Conservation (phyloP, 2,888 invertebrate genomes). For the Drosophila subquinaria region DNA sequence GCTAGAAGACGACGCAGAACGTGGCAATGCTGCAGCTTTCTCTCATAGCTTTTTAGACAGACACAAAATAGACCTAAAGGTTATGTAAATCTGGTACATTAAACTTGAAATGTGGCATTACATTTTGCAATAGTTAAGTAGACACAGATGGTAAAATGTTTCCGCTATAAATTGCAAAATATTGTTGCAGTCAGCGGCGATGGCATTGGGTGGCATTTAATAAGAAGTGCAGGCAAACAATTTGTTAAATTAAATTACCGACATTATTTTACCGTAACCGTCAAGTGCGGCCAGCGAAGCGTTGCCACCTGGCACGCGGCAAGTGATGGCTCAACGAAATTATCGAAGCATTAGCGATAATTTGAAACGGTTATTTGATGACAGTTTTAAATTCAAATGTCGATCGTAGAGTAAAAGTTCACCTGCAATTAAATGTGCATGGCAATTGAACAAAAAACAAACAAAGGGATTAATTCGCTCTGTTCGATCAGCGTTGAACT, state of each 20-base stretch:
- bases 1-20: constrained; percentile 66
- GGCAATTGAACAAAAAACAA: constrained; percentile 18
- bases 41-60: constrained; percentile 24
- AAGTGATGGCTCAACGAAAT: constrained; percentile 16
- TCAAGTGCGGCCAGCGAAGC: constrained; percentile 50
- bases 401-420: background rate
- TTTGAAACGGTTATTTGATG: constrained; percentile 24
- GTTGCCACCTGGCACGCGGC: constrained; percentile 50
- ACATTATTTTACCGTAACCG: constrained; percentile 69
- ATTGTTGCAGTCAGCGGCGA: constrained; percentile 7
- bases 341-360: constrained; percentile 23
- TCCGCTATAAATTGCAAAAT: constrained; percentile 42
- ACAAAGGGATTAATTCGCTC: background rate
- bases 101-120: constrained; percentile 55
- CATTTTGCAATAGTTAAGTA: constrained; percentile 41
- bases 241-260: constrained; percentile 78
- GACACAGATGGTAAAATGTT: constrained; percentile 31
- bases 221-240: constrained; percentile 73
- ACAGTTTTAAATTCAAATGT: constrained; percentile 1
- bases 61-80: constrained; percentile 18
- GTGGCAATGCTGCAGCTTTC: constrained; percentile 61
- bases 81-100: constrained; percentile 69
- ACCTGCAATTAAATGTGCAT: constrained; percentile 8
- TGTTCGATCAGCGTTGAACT: constrained; percentile 77
- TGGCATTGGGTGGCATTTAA: constrained; percentile 46